Percentiles rank a stretch among this genome's conserved stretches.
These are phyloP conservation scores for Rutilus rutilus DNA, from an alignment of 2,113 vertebrate genomes.

Conservation along the genomic window DNA sequence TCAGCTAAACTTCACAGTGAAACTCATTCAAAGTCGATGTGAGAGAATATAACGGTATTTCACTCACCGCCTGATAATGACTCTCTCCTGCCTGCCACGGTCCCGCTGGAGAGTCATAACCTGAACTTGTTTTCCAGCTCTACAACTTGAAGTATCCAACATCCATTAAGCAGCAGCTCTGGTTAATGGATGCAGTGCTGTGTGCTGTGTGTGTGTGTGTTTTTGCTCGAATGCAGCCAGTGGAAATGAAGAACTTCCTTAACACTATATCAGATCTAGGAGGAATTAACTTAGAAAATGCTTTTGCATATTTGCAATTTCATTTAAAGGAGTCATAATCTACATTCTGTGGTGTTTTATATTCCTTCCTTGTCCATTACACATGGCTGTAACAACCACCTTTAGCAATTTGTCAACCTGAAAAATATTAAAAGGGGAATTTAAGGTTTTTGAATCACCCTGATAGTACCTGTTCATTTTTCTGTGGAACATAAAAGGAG, in stretches of 20 bases:
- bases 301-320: neutral
- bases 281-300: constrained; percentile 4
- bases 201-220: neutral
- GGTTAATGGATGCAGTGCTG: constrained; percentile 16
- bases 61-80: constrained; percentile 7
- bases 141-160: neutral
- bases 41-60: constrained; percentile 2
- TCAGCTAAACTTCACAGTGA: constrained; percentile 3
- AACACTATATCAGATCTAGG: neutral
- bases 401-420: no score
- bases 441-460: neutral
- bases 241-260: neutral
- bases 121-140: neutral
- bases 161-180: constrained; percentile 21
- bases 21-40: constrained; percentile 6
- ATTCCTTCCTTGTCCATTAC: neutral
- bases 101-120: constrained; percentile 17
- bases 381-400: neutral
- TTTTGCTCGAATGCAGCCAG: constrained; percentile 1
- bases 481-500: neutral
- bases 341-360: neutral
- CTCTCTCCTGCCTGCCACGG: neutral
- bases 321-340: neutral
- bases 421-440: neutral
- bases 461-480: neutral